Evolutionary conservation across 2,888 invertebrate genomes (phyloP).

Genomic region (Oligia strigilis): DNA sequence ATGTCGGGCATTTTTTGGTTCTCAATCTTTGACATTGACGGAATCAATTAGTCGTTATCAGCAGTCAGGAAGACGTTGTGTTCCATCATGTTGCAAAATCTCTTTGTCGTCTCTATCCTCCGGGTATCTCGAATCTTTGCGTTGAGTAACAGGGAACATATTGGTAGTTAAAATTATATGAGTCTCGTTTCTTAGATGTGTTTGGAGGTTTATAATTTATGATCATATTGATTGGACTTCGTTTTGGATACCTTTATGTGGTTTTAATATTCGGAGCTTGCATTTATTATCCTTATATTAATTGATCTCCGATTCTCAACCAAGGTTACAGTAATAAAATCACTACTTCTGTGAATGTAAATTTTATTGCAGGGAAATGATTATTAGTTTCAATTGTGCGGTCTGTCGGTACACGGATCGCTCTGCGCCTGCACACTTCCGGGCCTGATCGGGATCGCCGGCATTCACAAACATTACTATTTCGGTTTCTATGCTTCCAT

Average conservation of each 20-base stretch:
- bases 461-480: conserved; percentile 65
- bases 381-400: neutral
- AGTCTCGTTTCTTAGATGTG: conserved; percentile 12
- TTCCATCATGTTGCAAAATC: neutral
- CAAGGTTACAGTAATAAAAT: conserved; percentile 5
- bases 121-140: neutral
- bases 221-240: conserved; percentile 22
- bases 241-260: conserved; percentile 42
- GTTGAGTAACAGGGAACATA: neutral
- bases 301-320: neutral
- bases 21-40: neutral
- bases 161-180: conserved; percentile 23
- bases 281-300: conserved; percentile 2
- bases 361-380: neutral
- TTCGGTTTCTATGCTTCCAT: conserved; percentile 55
- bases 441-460: conserved; percentile 56
- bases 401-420: conserved; percentile 58
- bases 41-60: neutral
- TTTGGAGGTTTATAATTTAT: conserved; percentile 23
- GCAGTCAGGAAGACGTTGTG: neutral
- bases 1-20: too few species aligned
- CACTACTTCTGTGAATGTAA: neutral
- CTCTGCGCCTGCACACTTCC: conserved; percentile 57
- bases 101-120: neutral
- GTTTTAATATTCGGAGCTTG: conserved; percentile 6